A percentile compares a stretch with the other conserved stretches of the same genome.
Conservation (phyloP, 2,888 invertebrate species). For the Tigriopus californicus region DNA sequence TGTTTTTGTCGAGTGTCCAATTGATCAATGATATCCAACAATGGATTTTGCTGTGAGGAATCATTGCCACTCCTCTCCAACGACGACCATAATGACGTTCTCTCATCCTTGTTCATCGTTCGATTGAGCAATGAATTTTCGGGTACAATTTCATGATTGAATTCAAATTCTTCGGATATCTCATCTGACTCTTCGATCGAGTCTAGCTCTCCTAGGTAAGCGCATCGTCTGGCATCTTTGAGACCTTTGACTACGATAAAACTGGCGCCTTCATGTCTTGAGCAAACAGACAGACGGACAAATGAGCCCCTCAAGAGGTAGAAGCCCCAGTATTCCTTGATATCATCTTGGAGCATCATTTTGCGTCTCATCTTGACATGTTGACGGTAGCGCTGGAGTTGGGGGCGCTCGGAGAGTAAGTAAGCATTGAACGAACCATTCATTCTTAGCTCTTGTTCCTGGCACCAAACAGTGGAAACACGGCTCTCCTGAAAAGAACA, state of each 20-base stretch:
- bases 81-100: too few species aligned
- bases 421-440: conserved; percentile 58
- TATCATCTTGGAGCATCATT: conserved; percentile 49
- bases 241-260: conserved; percentile 55
- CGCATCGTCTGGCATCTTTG: conserved; percentile 54
- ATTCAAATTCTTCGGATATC: conserved; percentile 17
- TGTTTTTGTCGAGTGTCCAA: too few species aligned
- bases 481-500: conserved; percentile 34
- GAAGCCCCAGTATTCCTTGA: conserved; percentile 68
- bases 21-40: too few species aligned
- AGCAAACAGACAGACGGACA: conserved; percentile 53
- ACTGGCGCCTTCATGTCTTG: conserved; percentile 58
- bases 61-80: too few species aligned
- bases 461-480: conserved; percentile 60
- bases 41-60: too few species aligned
- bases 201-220: conserved; percentile 52
- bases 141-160: not conserved
- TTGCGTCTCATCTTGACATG: conserved; percentile 49
- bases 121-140: too few species aligned
- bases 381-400: conserved; percentile 36
- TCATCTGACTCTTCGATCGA: conserved; percentile 56
- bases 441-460: conserved; percentile 48
- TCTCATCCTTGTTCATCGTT: too few species aligned
- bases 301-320: conserved; percentile 51
- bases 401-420: conserved; percentile 42